A percentile compares a stretch with the other conserved stretches of the same genome.
These are phyloP conservation scores for Siniperca scherzeri DNA, from an alignment of 2,797 vertebrate species.

Conservation along the genomic window DNA sequence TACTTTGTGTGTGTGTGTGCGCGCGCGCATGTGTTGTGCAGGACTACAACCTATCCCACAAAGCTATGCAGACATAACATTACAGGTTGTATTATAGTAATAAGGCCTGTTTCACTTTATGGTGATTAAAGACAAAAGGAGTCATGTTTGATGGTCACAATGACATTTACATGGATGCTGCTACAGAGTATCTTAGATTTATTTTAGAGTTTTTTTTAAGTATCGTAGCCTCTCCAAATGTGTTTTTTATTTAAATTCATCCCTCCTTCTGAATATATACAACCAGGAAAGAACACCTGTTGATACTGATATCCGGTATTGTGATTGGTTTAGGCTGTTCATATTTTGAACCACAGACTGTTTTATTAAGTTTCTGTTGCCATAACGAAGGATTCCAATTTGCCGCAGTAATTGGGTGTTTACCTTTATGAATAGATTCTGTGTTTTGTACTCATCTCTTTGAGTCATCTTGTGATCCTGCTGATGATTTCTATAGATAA, in stretches of 20 bases:
- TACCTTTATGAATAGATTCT: constrained; percentile 20
- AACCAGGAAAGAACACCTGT: constrained; percentile 7
- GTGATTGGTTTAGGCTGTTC: background rate
- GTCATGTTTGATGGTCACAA: background rate
- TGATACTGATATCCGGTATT: background rate
- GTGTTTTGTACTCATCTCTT: constrained; percentile 1
- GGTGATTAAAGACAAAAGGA: background rate
- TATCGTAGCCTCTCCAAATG: background rate
- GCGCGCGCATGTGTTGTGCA: background rate
- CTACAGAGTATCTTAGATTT: background rate
- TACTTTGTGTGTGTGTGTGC: background rate
- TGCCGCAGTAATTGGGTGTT: constrained; percentile 2
- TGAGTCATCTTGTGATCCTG: background rate
- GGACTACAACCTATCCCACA: background rate
- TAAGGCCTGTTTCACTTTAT: background rate
- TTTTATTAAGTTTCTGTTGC: constrained; percentile 41
- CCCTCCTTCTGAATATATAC: background rate
- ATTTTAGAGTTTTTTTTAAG: background rate
- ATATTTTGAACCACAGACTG: background rate
- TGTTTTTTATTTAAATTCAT: background rate
- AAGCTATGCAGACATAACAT: background rate
- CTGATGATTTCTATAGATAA: constrained; percentile 6
- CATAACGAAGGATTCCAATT: constrained; percentile 31
- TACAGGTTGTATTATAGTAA: background rate
- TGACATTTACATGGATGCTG: background rate